Conservation (phyloP, 2,113 vertebrate species). For the Corythoichthys intestinalis region DNA sequence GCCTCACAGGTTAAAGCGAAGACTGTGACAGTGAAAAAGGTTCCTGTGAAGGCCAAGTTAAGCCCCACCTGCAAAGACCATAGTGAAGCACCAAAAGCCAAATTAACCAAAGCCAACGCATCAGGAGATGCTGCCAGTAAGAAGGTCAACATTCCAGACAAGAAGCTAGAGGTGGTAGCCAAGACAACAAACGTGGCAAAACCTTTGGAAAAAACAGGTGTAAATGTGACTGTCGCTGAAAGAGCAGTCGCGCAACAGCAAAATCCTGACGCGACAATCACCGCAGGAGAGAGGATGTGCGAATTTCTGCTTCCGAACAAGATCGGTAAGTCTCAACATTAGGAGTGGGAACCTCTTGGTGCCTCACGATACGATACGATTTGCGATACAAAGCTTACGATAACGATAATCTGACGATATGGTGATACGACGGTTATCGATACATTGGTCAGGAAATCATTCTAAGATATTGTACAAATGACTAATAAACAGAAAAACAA, state of each 20-base stretch:
- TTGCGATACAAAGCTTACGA: too few species aligned
- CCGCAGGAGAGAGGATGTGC: conserved; percentile 4
- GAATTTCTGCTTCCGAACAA: fast-evolving
- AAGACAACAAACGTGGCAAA: background rate
- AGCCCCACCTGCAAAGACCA: background rate
- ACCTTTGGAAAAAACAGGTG: background rate
- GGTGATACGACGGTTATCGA: too few species aligned
- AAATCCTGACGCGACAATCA: too few species aligned
- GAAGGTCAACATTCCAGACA: background rate
- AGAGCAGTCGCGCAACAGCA: too few species aligned
- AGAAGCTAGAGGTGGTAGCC: background rate
- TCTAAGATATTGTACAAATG: too few species aligned
- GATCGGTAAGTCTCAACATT: conserved; percentile 1
- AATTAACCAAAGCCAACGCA: background rate
- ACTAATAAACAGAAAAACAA: too few species aligned
- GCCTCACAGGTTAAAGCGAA: conserved; percentile 10
- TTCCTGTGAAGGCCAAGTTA: background rate
- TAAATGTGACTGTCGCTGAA: too few species aligned
- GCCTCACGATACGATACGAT: too few species aligned
- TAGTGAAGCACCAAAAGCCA: background rate
- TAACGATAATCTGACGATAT: too few species aligned
- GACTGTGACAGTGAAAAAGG: background rate
- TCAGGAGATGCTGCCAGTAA: background rate
- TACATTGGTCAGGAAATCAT: too few species aligned
- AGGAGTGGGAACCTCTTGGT: too few species aligned